These are phyloP conservation scores for Hyalella azteca DNA, from an alignment of 2,888 invertebrate species.

Conservation along the genomic window DNA sequence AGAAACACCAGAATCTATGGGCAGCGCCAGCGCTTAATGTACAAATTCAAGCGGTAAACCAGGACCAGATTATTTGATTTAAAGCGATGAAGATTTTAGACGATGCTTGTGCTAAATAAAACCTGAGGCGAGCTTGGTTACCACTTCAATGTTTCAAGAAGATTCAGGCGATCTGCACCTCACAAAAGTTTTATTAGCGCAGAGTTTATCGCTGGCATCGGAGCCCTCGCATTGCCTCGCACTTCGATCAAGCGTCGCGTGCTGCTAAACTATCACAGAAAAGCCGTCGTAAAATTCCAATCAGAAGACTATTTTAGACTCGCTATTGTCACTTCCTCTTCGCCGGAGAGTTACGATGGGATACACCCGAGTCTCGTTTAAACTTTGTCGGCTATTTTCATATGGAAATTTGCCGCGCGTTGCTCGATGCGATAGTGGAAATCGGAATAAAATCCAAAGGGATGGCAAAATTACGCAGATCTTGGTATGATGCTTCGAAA, in stretches of 20 bases:
- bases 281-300: conserved; percentile 28
- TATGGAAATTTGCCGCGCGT: conserved; percentile 31
- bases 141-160: conserved; percentile 8
- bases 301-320: conserved; percentile 31
- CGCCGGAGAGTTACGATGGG: conserved; percentile 25
- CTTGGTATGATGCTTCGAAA: too few relatives aligned
- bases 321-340: conserved; percentile 28
- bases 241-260: conserved; percentile 13
- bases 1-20: too few relatives aligned
- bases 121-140: background rate
- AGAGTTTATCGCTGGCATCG: background rate
- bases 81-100: background rate
- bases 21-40: too few relatives aligned
- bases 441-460: conserved; percentile 26
- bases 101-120: background rate
- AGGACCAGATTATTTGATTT: background rate
- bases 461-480: conserved; percentile 20
- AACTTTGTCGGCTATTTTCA: conserved; percentile 34
- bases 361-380: conserved; percentile 31
- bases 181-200: conserved; percentile 21
- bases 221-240: background rate
- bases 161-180: background rate
- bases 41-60: background rate
- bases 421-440: background rate
- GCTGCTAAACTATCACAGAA: background rate